Percentiles rank a stretch among this genome's conserved stretches.
Conservation (phyloP, 1,140 invertebrate genomes). For the Doryteuthis pealeii region DNA sequence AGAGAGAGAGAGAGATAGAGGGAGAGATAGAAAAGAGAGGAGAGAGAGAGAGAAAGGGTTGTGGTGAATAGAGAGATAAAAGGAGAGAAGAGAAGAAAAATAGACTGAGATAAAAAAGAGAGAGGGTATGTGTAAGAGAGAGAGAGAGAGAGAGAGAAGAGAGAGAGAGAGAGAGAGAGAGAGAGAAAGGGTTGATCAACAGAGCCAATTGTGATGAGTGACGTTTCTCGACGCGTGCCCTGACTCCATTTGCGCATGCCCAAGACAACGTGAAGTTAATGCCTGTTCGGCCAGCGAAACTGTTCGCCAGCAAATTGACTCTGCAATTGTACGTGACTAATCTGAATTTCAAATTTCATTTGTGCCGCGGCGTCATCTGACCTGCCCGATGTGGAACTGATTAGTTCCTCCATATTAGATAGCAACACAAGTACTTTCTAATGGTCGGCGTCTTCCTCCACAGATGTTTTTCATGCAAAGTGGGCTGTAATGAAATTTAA, state of each 20-base stretch:
- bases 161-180: too few species aligned
- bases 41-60: too few species aligned
- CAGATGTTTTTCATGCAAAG: constrained; percentile 7
- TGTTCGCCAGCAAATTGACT: neutral
- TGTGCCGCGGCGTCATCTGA: neutral
- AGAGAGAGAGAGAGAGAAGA: too few species aligned
- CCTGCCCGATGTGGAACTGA: neutral
- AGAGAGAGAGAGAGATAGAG: too few species aligned
- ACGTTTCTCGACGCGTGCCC: neutral
- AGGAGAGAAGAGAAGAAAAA: too few species aligned
- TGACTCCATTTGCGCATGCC: neutral
- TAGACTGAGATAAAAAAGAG: too few species aligned
- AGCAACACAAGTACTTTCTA: neutral
- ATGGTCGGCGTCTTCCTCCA: neutral
- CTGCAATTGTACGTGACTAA: constrained; percentile 9
- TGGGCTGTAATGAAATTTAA: neutral
- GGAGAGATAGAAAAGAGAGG: too few species aligned
- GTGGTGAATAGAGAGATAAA: too few species aligned
- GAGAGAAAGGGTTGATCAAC: too few species aligned
- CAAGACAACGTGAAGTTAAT: neutral
- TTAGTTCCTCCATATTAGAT: neutral
- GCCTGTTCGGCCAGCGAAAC: neutral
- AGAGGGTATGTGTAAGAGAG: too few species aligned
- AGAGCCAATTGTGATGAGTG: neutral
- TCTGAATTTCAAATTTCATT: constrained; percentile 6